Evolutionary conservation across 1,140 invertebrate genomes (phyloP), one percentile per base, ranked within the genome.

Genomic region (Drosophila miranda): DNA sequence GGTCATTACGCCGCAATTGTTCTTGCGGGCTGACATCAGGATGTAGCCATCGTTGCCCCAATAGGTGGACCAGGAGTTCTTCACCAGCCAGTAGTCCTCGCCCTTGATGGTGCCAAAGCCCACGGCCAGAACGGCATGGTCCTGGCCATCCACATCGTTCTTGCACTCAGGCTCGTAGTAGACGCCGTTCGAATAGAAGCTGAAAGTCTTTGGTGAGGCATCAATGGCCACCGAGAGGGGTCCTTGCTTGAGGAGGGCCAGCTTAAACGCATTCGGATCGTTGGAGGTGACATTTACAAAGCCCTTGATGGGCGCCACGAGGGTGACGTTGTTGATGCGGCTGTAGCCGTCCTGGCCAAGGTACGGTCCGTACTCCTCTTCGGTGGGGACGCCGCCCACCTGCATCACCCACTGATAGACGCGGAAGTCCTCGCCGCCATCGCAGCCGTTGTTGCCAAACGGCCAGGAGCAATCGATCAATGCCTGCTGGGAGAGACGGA

Each of bases 401-500:
- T 97, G 96, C 93, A 97, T 94, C 81, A 99, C 97, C 95, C 96
- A 99, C 69, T 97, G 93, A 89, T 98, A 99, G 1, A 97, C 94
- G 60, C 97, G 93, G 91, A 96, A 98, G 91, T 97, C 96, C 92
- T 98, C 97, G 50, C 98, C 98, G 21, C 98, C 98, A 92, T 99
- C 98, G 91, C 98, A 99, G 3, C 97, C 98, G 92, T 99, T 99
- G 91, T 99, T 99, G 16, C 97, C 96, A 90, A 89, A 94, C 79
- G 96, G 96, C 97, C 98, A 99, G n/a, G 96, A 97, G 91, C 98
- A 99, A 92, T 99, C 98, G 66, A 99, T 95, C 44, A 99, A 92
- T 46, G 97, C 96, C 93, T 97, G 96, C 90, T 98, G 96, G 5
- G 97, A 98, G 11, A 99, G 93, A 14, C 96, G 92, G 2, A 97